Base-by-base conservation (phyloP, 2,113 vertebrate genomes). In the Chiloscyllium plagiosum region DNA sequence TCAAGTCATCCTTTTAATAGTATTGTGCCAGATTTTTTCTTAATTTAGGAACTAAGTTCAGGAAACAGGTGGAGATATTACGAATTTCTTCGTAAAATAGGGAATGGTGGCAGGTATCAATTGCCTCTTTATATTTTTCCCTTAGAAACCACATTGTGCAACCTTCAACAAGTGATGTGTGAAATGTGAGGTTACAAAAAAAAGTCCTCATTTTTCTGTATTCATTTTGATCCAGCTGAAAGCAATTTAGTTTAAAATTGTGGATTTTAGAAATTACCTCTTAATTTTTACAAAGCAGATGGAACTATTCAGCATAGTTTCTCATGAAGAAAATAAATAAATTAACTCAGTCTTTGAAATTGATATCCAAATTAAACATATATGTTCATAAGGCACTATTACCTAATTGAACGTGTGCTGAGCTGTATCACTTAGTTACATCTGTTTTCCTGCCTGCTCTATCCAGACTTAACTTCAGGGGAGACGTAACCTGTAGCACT, bases 301-400 rank as follows among this genome's bases (percentile, higher is more conserved):
- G 97, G 97, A 97, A 97, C 97, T 0, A 96, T 72, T 95, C 94
- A 52, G 69, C 42, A 76, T 33, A 95, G 24, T 95, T 97, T 96
- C 95, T 96, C 96, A 95, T 52, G 96, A 97, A 97, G 96, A 96
- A 97, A 97, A 97, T 97, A 97, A 97, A 97, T 97, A 97, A 97
- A 97, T 97, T 97, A 97, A 96, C 4, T 8, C 96, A 97, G 97
- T 97, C 97, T 97, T 97, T 97, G 97, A 97, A 97, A 97, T 97
- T 97, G 96, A 97, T 96, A 97, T 96, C 96, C 95, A 96, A 96
- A 95, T 96, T 96, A 97, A 97, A 97, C 96, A 97, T 97, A 96
- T 97, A 96, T 80, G 89, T 96, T 95, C 94, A 52, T 50, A 95
- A 95, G 42, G 68, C 96, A 96, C 90, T 96, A 96, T 96, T 96